phyloP scores from a whole-genome alignment of 2,888 invertebrate species.

The Digitonthophagus gazella region DNA sequence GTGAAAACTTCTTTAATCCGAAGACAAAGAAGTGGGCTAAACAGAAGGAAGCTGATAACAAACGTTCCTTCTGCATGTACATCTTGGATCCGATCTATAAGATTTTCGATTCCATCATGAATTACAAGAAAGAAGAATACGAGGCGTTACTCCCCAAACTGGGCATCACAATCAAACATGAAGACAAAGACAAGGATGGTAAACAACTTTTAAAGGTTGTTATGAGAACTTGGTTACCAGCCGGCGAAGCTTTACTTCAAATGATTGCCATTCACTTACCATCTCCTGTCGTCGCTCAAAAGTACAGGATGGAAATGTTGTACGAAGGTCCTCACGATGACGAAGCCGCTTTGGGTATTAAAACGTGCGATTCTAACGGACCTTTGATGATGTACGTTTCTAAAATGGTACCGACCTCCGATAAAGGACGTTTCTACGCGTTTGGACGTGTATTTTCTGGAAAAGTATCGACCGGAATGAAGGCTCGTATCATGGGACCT shows the following conservation, averaged over 20 bases:
- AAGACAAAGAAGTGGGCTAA: slow-evolving; percentile 98
- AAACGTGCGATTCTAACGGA: slow-evolving; percentile 93
- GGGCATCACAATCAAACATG: slow-evolving; percentile 86
- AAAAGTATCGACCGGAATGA: slow-evolving; percentile 82
- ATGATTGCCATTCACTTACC: slow-evolving; percentile 99
- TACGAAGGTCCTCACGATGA: slow-evolving; percentile 83
- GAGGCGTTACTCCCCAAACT: slow-evolving; percentile 85
- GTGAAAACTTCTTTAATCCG: slow-evolving; percentile 97
- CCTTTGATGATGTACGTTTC: slow-evolving; percentile 99
- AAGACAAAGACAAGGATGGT: slow-evolving; percentile 95
- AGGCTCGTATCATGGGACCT: slow-evolving; percentile 98
- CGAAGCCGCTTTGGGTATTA: slow-evolving; percentile 80
- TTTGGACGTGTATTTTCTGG: slow-evolving; percentile 99
- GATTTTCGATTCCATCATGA: slow-evolving; percentile 70
- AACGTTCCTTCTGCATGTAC: slow-evolving; percentile 98
- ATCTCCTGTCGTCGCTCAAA: slow-evolving; percentile 97
- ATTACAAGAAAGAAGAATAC: slow-evolving; percentile 80
- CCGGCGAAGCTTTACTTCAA: slow-evolving; percentile 98
- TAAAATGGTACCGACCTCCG: slow-evolving; percentile 99
- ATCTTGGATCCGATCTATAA: slow-evolving; percentile 99
- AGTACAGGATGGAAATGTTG: slow-evolving; percentile 99
- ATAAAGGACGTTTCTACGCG: slow-evolving; percentile 99
- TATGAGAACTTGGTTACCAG: slow-evolving; percentile 99
- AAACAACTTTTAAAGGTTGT: slow-evolving; percentile 95
- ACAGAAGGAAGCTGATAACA: slow-evolving; percentile 85